Percentiles rank a stretch among this genome's conserved stretches.
These are phyloP conservation scores for Cheilosia scutellata DNA, from an alignment of 2,888 invertebrate species.

Conservation along the genomic window DNA sequence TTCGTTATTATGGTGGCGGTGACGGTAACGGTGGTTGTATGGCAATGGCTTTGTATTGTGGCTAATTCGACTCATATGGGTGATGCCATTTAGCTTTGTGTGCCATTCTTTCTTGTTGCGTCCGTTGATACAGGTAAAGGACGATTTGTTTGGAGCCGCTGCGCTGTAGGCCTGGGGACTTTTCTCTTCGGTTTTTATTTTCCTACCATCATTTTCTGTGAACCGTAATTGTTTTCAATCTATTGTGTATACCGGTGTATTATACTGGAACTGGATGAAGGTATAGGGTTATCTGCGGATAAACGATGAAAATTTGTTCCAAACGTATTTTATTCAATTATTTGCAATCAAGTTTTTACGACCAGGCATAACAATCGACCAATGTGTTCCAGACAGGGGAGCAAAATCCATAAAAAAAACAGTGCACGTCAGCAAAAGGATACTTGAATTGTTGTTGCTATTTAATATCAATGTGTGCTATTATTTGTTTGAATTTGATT, in stretches of 20 bases:
- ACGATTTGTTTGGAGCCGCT: conserved; percentile 23
- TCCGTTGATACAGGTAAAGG: conserved; percentile 18
- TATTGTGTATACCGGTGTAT: conserved; percentile 16
- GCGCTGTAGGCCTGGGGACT: conserved; percentile 3
- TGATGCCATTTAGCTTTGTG: conserved; percentile 57
- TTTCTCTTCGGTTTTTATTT: background rate
- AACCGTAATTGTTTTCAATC: conserved; percentile 48
- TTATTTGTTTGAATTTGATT: too few species aligned
- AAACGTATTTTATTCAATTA: conserved; percentile 50
- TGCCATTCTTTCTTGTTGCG: conserved; percentile 19
- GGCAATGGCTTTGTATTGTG: conserved; percentile 49
- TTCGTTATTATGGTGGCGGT: conserved; percentile 46
- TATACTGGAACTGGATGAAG: background rate
- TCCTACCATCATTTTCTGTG: conserved; percentile 7
- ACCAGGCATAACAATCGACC: background rate
- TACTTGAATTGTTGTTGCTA: background rate
- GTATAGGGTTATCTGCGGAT: conserved; percentile 21
- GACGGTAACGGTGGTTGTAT: background rate
- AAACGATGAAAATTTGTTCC: conserved; percentile 42
- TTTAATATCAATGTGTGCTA: too few species aligned
- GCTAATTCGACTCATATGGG: conserved; percentile 64
- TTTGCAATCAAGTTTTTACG: conserved; percentile 42
- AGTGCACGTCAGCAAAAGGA: background rate
- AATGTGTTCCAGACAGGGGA: background rate
- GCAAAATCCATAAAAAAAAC: background rate